phyloP scores from a whole-genome alignment of 2,888 invertebrate species.

The Acheta domesticus region DNA sequence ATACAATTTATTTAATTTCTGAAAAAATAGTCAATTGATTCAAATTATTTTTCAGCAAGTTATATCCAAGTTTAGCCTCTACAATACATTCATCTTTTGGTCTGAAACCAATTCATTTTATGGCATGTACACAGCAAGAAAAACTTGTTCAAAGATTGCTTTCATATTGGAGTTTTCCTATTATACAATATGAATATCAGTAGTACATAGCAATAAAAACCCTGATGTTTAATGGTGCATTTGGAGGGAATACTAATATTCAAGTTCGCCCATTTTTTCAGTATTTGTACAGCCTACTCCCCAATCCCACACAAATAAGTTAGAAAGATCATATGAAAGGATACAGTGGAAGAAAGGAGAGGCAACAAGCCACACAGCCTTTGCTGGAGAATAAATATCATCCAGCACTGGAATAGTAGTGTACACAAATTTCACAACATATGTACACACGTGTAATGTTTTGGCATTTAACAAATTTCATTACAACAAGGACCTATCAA shows the following conservation, averaged over 20 bases:
- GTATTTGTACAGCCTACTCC: slow-evolving; percentile 3
- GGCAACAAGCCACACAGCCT: slow-evolving; percentile 8
- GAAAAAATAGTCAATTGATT: too few relatives aligned
- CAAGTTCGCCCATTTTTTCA: slow-evolving; percentile 18
- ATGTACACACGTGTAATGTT: slow-evolving; percentile 22
- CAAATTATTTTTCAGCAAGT: too few relatives aligned
- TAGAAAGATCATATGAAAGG: slow-evolving; percentile 18
- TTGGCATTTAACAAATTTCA: slow-evolving; percentile 22
- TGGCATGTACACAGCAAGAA: not conserved
- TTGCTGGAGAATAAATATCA: not conserved
- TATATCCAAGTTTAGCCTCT: too few relatives aligned
- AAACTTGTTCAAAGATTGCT: not conserved
- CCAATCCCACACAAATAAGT: slow-evolving; percentile 19
- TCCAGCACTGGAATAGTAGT: slow-evolving; percentile 23
- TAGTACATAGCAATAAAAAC: slow-evolving; percentile 8
- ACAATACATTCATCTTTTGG: too few relatives aligned
- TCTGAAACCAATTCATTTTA: not conserved
- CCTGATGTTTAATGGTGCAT: slow-evolving; percentile 22
- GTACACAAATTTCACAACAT: slow-evolving; percentile 32
- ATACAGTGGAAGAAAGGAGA: not conserved
- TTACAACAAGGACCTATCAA: not conserved
- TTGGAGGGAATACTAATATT: slow-evolving; percentile 31
- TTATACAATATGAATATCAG: not conserved
- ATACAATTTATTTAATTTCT: too few relatives aligned
- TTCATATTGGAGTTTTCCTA: not conserved